These are phyloP conservation scores for Orestias chungarensis DNA, from an alignment of 2,797 vertebrate species.

Conservation along the genomic window DNA sequence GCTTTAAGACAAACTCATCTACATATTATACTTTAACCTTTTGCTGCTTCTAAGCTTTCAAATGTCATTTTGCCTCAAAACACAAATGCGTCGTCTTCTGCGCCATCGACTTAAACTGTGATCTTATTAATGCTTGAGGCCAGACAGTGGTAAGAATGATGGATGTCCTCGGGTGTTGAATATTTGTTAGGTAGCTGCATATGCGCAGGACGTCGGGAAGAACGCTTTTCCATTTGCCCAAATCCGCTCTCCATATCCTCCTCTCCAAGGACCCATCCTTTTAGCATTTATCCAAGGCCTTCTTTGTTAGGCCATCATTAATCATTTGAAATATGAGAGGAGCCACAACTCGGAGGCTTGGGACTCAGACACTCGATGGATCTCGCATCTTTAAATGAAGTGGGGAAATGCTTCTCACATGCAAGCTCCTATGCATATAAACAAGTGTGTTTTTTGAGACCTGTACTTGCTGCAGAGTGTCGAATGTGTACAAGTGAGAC, in stretches of 20 bases:
- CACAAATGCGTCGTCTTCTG: conserved; percentile 54
- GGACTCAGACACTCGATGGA: conserved; percentile 65
- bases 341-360: conserved; percentile 58
- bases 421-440: conserved; percentile 25
- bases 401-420: conserved; percentile 59
- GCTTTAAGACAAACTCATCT: conserved; percentile 47
- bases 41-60: conserved; percentile 48
- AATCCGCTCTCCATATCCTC: conserved; percentile 61
- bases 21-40: conserved; percentile 53
- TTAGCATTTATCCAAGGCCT: conserved; percentile 79
- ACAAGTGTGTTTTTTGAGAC: conserved; percentile 6
- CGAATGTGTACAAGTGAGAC: background rate
- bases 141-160: conserved; percentile 69
- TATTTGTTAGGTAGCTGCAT: conserved; percentile 77
- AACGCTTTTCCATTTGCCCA: conserved; percentile 58
- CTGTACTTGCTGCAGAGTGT: conserved; percentile 4
- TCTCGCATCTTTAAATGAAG: conserved; percentile 68
- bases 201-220: conserved; percentile 64
- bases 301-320: conserved; percentile 79
- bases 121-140: conserved; percentile 66
- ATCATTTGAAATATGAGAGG: conserved; percentile 80
- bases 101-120: conserved; percentile 65
- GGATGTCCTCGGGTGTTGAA: conserved; percentile 69
- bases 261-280: conserved; percentile 76
- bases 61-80: conserved; percentile 47